A percentile compares a stretch with the other conserved stretches of the same genome.
phyloP scores from a whole-genome alignment of 2,888 invertebrate species.

The Cosmia trapezina region DNA sequence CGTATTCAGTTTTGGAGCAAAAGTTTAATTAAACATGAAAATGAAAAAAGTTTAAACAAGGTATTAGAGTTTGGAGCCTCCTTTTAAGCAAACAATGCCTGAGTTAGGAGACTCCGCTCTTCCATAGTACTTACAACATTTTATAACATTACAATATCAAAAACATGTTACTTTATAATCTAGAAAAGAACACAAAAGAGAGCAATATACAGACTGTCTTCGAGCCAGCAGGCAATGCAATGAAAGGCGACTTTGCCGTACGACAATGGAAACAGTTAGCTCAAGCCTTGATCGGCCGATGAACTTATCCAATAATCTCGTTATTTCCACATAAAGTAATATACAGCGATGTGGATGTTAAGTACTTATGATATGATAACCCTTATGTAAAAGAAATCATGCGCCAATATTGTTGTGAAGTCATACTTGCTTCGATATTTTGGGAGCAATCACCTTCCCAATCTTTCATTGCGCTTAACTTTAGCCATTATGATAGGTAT shows the following conservation, averaged over 20 bases:
- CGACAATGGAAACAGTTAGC: conserved; percentile 49
- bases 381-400: conserved; percentile 55
- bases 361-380: conserved; percentile 52
- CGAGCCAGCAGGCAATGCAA: neutral
- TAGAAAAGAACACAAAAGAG: neutral
- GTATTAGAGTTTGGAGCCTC: too few relatives aligned
- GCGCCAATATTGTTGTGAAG: conserved; percentile 38
- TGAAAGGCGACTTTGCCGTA: conserved; percentile 10
- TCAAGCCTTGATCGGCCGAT: conserved; percentile 65
- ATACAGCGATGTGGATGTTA: conserved; percentile 55
- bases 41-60: too few relatives aligned
- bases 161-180: too few relatives aligned
- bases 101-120: too few relatives aligned
- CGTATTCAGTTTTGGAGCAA: neutral
- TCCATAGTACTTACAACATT: too few relatives aligned
- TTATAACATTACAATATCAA: too few relatives aligned
- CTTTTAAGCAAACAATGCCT: too few relatives aligned
- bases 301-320: conserved; percentile 67
- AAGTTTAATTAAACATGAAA: neutral
- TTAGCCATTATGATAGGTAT: conserved; percentile 19
- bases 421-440: conserved; percentile 30
- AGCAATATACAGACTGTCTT: neutral
- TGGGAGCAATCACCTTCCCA: conserved; percentile 10
- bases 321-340: conserved; percentile 65
- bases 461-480: conserved; percentile 41